These are phyloP conservation scores for Peromyscus leucopus DNA, from an alignment of 2,113 vertebrate species.

Conservation along the genomic window DNA sequence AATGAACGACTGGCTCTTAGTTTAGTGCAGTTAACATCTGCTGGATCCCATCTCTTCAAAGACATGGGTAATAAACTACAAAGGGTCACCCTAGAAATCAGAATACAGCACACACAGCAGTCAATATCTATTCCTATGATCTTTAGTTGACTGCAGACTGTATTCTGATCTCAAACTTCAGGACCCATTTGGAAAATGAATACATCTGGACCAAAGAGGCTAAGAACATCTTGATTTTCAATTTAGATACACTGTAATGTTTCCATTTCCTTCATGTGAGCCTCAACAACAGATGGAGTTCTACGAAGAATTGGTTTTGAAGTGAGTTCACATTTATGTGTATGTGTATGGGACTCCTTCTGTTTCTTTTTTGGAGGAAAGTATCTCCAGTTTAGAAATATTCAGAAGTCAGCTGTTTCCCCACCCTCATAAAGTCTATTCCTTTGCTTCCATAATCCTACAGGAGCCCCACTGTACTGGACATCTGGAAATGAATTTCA, in stretches of 20 bases:
- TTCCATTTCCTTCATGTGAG: neutral
- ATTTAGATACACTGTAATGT: neutral
- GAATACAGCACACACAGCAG: neutral
- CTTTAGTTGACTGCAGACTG: neutral
- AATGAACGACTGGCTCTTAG: neutral
- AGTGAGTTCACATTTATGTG: neutral
- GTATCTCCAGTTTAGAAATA: neutral
- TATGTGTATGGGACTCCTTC: neutral
- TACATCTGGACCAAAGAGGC: neutral
- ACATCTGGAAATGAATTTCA: slow-evolving; percentile 66
- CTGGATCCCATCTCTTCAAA: neutral
- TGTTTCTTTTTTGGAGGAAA: slow-evolving; percentile 34
- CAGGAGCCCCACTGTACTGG: rapidly evolving
- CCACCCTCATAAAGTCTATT: neutral
- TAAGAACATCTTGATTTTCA: slow-evolving; percentile 26
- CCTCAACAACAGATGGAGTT: neutral
- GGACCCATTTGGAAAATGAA: neutral
- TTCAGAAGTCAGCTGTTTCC: neutral
- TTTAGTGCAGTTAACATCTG: neutral
- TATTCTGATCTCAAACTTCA: neutral
- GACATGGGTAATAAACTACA: neutral
- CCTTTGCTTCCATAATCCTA: neutral
- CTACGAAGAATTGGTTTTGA: neutral
- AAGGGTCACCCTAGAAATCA: neutral
- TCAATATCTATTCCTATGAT: neutral